Percentiles rank a stretch among this genome's conserved stretches.
Conservation (phyloP, 92 coral and sea anemone species). For the Porites cylindrica region DNA sequence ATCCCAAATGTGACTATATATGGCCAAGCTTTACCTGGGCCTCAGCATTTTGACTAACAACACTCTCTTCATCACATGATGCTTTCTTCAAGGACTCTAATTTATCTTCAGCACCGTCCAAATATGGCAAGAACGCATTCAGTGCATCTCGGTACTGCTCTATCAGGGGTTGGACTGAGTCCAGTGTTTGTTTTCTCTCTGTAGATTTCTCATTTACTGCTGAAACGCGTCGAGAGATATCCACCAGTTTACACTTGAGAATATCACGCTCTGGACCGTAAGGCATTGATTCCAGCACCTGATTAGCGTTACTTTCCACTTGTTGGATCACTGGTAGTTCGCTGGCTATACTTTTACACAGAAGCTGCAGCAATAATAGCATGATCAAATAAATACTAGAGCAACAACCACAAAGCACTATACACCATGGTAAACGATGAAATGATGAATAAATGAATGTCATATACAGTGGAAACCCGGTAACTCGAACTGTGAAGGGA, state of each 20-base stretch:
- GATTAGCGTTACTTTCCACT: conserved; percentile 76
- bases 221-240: conserved; percentile 78
- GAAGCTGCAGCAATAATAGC: conserved; percentile 6
- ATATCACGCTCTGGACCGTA: conserved; percentile 92
- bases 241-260: conserved; percentile 82
- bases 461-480: too few species aligned
- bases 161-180: conserved; percentile 82
- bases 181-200: conserved; percentile 80
- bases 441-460: too few species aligned
- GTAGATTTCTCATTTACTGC: conserved; percentile 79
- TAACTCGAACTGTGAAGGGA: too few species aligned
- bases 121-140: conserved; percentile 78
- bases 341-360: conserved; percentile 75
- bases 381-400: neutral
- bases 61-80: conserved; percentile 76
- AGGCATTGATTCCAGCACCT: conserved; percentile 72
- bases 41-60: conserved; percentile 72
- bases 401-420: too few species aligned
- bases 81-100: conserved; percentile 72
- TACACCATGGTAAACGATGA: too few species aligned
- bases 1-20: neutral
- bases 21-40: conserved; percentile 70
- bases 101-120: conserved; percentile 86
- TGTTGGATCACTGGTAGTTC: conserved; percentile 88
- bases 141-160: conserved; percentile 86